These are phyloP conservation scores for Vulpes ferrilata DNA, from an alignment of 2,113 vertebrate species.

Conservation along the genomic window DNA sequence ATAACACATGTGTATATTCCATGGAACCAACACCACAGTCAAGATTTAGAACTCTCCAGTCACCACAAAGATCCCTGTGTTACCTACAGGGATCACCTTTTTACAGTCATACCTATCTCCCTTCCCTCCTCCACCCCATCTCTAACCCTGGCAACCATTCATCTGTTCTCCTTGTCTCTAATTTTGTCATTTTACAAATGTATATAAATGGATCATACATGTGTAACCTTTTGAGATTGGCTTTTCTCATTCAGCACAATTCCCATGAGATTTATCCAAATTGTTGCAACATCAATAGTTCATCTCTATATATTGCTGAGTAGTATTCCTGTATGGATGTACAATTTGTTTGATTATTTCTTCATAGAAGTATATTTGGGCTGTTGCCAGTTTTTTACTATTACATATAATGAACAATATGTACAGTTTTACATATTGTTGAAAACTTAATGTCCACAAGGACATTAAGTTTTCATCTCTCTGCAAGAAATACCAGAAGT, in stretches of 20 bases:
- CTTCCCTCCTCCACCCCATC: neutral
- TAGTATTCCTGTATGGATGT: neutral
- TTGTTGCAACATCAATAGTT: neutral
- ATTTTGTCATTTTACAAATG: neutral
- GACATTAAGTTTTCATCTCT: neutral
- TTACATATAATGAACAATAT: conserved; percentile 20
- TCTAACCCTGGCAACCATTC: neutral
- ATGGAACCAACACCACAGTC: neutral
- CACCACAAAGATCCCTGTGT: neutral
- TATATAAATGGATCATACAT: neutral
- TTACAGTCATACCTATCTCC: neutral
- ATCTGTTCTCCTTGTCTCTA: neutral
- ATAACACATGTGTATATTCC: neutral
- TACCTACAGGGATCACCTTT: neutral
- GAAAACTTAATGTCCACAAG: too few species aligned
- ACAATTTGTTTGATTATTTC: neutral
- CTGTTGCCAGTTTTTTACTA: conserved; percentile 1
- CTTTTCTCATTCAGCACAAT: neutral
- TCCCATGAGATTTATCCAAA: neutral
- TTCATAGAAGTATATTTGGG: neutral
- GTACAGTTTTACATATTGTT: neutral
- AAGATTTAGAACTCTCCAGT: neutral
- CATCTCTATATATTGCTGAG: conserved; percentile 1
- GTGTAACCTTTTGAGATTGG: neutral
- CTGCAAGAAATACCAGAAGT: neutral